These are phyloP conservation scores for Malacoctenus gilli DNA, from an alignment of 2,797 vertebrate genomes.

Conservation along the genomic window DNA sequence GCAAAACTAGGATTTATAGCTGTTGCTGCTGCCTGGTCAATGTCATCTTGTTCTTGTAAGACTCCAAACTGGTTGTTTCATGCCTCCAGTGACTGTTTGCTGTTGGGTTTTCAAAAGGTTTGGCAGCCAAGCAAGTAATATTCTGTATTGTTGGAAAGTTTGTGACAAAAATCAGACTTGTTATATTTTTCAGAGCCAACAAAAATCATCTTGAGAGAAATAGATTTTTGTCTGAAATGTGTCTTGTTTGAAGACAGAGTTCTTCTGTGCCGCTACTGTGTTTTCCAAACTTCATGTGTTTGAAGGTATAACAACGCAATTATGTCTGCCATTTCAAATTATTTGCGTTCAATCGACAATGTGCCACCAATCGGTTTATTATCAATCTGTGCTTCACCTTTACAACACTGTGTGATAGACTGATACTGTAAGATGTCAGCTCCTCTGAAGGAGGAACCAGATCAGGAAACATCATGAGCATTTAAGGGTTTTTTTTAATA, in stretches of 20 bases:
- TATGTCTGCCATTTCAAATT: background rate
- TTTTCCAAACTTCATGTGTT: background rate
- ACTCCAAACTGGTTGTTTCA: too few relatives aligned
- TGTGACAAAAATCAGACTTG: too few relatives aligned
- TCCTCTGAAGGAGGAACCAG: background rate
- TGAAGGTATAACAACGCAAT: background rate
- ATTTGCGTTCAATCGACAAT: slow-evolving; percentile 12
- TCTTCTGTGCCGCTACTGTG: too few relatives aligned
- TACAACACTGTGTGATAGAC: slow-evolving; percentile 6
- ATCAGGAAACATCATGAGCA: too few relatives aligned
- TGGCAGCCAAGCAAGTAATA: too few relatives aligned
- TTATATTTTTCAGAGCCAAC: too few relatives aligned
- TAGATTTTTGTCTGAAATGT: too few relatives aligned
- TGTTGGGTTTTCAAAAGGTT: too few relatives aligned
- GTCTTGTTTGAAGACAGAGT: too few relatives aligned
- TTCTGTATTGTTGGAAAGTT: too few relatives aligned
- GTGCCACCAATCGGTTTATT: slow-evolving; percentile 21
- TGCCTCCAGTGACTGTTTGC: too few relatives aligned
- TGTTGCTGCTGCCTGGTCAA: slow-evolving; percentile 17
- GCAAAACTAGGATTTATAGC: slow-evolving; percentile 28
- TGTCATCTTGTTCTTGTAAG: slow-evolving; percentile 35
- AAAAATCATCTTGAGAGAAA: too few relatives aligned
- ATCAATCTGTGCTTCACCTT: slow-evolving; percentile 6
- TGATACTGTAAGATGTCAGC: slow-evolving; percentile 6
- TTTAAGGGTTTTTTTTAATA: slow-evolving; percentile 6